These are phyloP conservation scores for Anthrax anthrax DNA, from an alignment of 2,888 invertebrate genomes.

Conservation along the genomic window DNA sequence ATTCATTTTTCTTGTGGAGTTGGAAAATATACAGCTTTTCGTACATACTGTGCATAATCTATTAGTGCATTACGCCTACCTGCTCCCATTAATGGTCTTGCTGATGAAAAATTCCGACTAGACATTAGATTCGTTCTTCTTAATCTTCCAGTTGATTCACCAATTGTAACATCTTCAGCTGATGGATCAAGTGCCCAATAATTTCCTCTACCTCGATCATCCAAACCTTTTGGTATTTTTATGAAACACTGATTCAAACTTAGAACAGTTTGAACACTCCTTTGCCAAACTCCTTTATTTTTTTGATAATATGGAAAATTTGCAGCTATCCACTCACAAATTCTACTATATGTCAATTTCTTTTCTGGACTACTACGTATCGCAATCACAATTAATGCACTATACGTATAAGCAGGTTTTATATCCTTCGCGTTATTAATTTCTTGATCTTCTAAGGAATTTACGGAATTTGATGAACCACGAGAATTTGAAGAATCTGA, in stretches of 20 bases:
- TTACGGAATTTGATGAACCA: neutral
- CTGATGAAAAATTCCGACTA: neutral
- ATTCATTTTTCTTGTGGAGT: neutral
- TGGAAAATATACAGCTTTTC: neutral
- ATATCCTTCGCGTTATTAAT: neutral
- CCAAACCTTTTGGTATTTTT: slow-evolving; percentile 86
- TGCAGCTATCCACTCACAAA: slow-evolving; percentile 94
- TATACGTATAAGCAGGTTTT: slow-evolving; percentile 94
- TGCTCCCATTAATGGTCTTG: neutral
- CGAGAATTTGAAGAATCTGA: neutral
- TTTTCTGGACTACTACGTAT: slow-evolving; percentile 85
- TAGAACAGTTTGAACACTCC: slow-evolving; percentile 48
- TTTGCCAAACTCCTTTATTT: slow-evolving; percentile 97
- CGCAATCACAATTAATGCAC: slow-evolving; percentile 98
- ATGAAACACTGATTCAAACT: slow-evolving; percentile 89
- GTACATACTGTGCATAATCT: neutral
- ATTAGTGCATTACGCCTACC: neutral
- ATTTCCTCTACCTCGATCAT: slow-evolving; percentile 96
- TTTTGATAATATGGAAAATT: slow-evolving; percentile 94
- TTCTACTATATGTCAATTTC: slow-evolving; percentile 80
- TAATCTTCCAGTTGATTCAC: slow-evolving; percentile 89
- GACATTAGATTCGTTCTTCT: slow-evolving; percentile 38
- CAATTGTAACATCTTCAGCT: slow-evolving; percentile 92
- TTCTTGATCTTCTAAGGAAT: neutral
- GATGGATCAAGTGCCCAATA: slow-evolving; percentile 97